Base-by-base conservation (phyloP, 1,140 invertebrate species). In the Copidosoma floridanum region DNA sequence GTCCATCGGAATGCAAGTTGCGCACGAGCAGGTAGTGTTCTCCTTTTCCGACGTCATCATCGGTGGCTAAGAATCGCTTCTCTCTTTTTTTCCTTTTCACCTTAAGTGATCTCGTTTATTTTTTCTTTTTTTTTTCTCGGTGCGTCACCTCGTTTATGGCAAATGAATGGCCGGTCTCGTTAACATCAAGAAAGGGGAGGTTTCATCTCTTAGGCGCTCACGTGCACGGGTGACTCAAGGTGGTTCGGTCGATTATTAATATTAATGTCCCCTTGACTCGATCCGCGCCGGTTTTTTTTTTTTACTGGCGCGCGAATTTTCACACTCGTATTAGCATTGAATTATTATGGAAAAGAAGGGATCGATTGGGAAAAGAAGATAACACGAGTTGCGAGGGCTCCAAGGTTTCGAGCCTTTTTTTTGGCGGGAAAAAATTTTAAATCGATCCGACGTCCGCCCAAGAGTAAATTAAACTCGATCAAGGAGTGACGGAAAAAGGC, bases 1-100 rank as follows among this genome's bases (percentile, higher is more conserved):
- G 66, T 67, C 62, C 70, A 73, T 74, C 66, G 68, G 71, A 73
- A 70, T 75, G 71, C 67, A 53, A 68, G 58, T 61, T 21, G 56
- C 23, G n/a, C 18, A 27, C n/a, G 24, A 40, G 20, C 27, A 26
- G 18, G 20, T 2, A 18, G n/a, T n/a, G 38, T 12, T 21, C 48
- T 20, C 8, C 27, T 37, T 52, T 53, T 55, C 47, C 23, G 52
- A 50, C 44, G 35, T 37, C n/a, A 12, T 50, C 52, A n/a, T n/a
- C n/a, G n/a, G n/a, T n/a, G n/a, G n/a, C n/a, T n/a, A n/a, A n/a
- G n/a, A n/a, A n/a, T n/a, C n/a, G n/a, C n/a, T n/a, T n/a, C n/a
- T n/a, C n/a, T n/a, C n/a, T n/a, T n/a, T n/a, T n/a, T n/a, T n/a
- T n/a, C n/a, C n/a, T n/a, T n/a, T n/a, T n/a, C n/a, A n/a, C n/a